These are phyloP conservation scores for Cichlasoma orientale DNA, from an alignment of 2,797 vertebrate genomes.

Conservation along the genomic window DNA sequence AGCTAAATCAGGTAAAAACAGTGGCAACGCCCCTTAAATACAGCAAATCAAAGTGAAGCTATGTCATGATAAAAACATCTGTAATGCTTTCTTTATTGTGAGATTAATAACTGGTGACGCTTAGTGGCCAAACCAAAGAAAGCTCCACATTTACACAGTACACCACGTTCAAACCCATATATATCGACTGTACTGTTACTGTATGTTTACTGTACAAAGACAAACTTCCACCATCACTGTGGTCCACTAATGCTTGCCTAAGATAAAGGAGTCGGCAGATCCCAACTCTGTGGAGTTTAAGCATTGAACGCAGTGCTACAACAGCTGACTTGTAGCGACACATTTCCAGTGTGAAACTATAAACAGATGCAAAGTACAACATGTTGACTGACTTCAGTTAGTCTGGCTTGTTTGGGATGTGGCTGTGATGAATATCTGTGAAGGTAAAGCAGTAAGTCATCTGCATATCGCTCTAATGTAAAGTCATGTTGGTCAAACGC, in stretches of 20 bases:
- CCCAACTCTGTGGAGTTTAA: constrained; percentile 8
- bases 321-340: not conserved
- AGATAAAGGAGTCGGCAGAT: not conserved
- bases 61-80: not conserved
- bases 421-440: not conserved
- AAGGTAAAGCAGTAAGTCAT: constrained; percentile 34
- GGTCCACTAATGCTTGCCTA: constrained; percentile 27
- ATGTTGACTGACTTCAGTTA: not conserved
- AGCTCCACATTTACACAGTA: constrained; percentile 48
- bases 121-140: constrained; percentile 45
- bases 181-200: constrained; percentile 48
- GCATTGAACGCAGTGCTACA: not conserved
- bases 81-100: not conserved
- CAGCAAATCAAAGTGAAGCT: not conserved
- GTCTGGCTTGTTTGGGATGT: not conserved
- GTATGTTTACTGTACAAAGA: constrained; percentile 62
- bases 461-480: constrained; percentile 7
- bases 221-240: constrained; percentile 46
- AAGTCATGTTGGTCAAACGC: not conserved
- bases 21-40: not conserved
- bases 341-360: not conserved
- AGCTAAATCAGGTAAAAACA: not conserved
- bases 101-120: constrained; percentile 35
- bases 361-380: not conserved
- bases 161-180: constrained; percentile 36